A percentile compares a stretch with the other conserved stretches of the same genome.
phyloP scores from a whole-genome alignment of 2,888 invertebrate genomes.

The Salticus scenicus region DNA sequence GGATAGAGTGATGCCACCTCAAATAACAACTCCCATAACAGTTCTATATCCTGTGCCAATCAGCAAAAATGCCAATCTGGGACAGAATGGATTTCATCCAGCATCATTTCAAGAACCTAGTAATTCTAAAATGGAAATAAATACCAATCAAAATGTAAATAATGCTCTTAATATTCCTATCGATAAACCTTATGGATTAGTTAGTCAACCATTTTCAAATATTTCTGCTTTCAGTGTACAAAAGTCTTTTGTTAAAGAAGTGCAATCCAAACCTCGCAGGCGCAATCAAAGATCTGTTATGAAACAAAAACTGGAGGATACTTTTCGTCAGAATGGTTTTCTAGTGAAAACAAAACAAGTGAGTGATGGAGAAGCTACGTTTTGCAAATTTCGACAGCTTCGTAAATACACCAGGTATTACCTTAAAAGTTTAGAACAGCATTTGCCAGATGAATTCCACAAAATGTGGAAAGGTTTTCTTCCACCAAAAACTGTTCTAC shows the following conservation, averaged over 20 bases:
- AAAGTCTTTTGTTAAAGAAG: slow-evolving; percentile 54
- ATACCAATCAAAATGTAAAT: neutral
- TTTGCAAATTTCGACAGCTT: slow-evolving; percentile 92
- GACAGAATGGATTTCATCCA: neutral
- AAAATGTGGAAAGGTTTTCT: slow-evolving; percentile 73
- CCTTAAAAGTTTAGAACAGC: slow-evolving; percentile 94
- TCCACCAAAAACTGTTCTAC: slow-evolving; percentile 72
- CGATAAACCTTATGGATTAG: neutral
- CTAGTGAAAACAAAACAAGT: slow-evolving; percentile 94
- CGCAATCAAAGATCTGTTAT: slow-evolving; percentile 82
- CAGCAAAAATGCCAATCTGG: neutral
- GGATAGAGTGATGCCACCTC: neutral
- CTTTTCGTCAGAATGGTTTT: slow-evolving; percentile 94
- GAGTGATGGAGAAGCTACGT: slow-evolving; percentile 93
- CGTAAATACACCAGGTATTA: slow-evolving; percentile 93
- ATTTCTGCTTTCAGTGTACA: slow-evolving; percentile 36
- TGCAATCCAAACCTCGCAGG: slow-evolving; percentile 74
- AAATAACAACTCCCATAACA: neutral
- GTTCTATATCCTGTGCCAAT: slow-evolving; percentile 15
- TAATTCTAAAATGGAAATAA: neutral
- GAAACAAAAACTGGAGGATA: slow-evolving; percentile 90
- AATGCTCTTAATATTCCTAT: neutral
- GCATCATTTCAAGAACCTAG: neutral
- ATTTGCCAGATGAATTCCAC: slow-evolving; percentile 80
- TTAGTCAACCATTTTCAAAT: neutral